A percentile compares a stretch with the other conserved stretches of the same genome.
These are phyloP conservation scores for Ameiurus melas DNA, from an alignment of 2,113 vertebrate species.

Conservation along the genomic window DNA sequence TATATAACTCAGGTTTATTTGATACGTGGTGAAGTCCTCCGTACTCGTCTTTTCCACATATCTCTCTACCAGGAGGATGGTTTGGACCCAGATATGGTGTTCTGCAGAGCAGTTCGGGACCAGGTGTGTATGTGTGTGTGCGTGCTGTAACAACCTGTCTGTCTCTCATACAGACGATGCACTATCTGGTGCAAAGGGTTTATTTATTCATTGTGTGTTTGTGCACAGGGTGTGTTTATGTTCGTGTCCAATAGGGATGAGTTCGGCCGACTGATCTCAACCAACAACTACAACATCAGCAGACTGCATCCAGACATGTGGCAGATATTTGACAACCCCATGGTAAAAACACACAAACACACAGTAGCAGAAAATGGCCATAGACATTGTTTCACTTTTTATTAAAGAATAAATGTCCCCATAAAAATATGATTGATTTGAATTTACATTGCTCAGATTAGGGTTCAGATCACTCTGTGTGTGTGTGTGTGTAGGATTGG, in stretches of 20 bases:
- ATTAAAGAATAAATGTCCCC: neutral
- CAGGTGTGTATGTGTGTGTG: constrained; percentile 71
- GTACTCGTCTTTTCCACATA: constrained; percentile 62
- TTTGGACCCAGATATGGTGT: constrained; percentile 76
- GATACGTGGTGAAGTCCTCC: constrained; percentile 68
- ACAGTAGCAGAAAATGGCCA: neutral
- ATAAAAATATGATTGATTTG: neutral
- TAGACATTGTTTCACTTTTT: neutral
- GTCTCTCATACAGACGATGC: neutral
- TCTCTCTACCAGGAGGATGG: constrained; percentile 68
- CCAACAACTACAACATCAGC: constrained; percentile 70
- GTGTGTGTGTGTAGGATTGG: constrained; percentile 71
- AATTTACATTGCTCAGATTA: neutral
- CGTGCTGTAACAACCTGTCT: constrained; percentile 55
- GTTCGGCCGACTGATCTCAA: constrained; percentile 74
- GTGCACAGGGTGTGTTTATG: constrained; percentile 75
- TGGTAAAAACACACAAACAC: constrained; percentile 58
- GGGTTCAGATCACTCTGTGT: neutral
- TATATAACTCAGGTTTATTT: constrained; percentile 77
- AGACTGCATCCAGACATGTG: constrained; percentile 76
- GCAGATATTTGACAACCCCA: constrained; percentile 80
- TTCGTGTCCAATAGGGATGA: constrained; percentile 77
- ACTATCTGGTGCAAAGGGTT: neutral
- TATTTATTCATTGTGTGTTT: neutral
- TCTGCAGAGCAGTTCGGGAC: constrained; percentile 74